Evolutionary conservation across 2,888 invertebrate genomes (phyloP), one percentile per base, ranked within the genome.

Genomic region (Synergus umbraculus): DNA sequence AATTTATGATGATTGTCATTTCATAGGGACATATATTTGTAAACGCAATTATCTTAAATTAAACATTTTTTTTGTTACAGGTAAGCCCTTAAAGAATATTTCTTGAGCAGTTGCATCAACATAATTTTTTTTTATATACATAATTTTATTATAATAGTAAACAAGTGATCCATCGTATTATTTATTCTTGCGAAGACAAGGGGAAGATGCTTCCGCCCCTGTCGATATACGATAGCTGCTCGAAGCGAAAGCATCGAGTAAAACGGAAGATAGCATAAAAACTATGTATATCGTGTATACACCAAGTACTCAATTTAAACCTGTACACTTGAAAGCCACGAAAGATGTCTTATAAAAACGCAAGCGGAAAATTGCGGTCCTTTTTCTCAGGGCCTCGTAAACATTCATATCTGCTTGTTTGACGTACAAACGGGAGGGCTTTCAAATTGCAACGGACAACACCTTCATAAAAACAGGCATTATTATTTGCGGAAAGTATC

Each of bases 321-420:
- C 37, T 41, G 37, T 41, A n/a, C 37, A 8, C 41, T 29, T 7
- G n/a, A 49, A 69, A 37, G 29, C 15, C n/a, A 49, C 13, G n/a
- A 49, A 69, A 37, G 29, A 22, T 49, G 1, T 49, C 13, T 37
- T 49, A 5, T 44, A 22, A 82, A 83, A 85, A 82, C 76, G 84
- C 82, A 76, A 58, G 80, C 80, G 65, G 82, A 83, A 85, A 86
- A 85, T 85, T 85, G 84, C 80, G n/a, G 12, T 83, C 82, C 84
- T 84, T 85, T 64, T 63, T 64, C 37, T 15, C 22, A 8, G 46
- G 60, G 65, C 8, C 79, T 86, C 84, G 85, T 84, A 85, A 86
- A 85, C 86, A 86, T 85, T 81, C 85, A 81, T 85, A 85, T 83
- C 79, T 83, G 79, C 80, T 79, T 81, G 81, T 79, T 81, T 82